These are phyloP conservation scores for Cephus nigrinus DNA, from an alignment of 2,888 invertebrate genomes.

Conservation along the genomic window DNA sequence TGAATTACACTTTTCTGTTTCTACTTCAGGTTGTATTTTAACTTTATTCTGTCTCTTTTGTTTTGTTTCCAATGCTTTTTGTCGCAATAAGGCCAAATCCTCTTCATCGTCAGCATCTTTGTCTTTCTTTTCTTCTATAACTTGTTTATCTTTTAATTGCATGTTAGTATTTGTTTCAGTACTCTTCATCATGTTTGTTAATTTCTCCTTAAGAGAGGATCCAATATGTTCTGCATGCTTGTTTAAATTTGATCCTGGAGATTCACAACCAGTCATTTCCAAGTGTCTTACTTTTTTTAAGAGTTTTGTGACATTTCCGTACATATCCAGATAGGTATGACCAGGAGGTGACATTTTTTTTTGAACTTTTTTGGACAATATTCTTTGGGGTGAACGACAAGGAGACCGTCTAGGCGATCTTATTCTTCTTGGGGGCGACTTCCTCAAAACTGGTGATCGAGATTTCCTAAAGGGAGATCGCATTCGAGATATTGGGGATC, in stretches of 20 bases:
- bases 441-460: slow-evolving; percentile 31
- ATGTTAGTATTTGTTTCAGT: slow-evolving; percentile 16
- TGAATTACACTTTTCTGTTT: slow-evolving; percentile 17
- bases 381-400: slow-evolving; percentile 16
- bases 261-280: slow-evolving; percentile 42
- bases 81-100: slow-evolving; percentile 51
- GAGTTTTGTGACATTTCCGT: slow-evolving; percentile 44
- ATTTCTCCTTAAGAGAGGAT: slow-evolving; percentile 57
- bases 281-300: slow-evolving; percentile 54
- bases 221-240: slow-evolving; percentile 41
- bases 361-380: background rate
- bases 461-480: slow-evolving; percentile 34
- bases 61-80: slow-evolving; percentile 58
- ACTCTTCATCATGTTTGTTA: slow-evolving; percentile 52
- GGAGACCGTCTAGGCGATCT: slow-evolving; percentile 19
- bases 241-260: slow-evolving; percentile 27
- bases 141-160: background rate
- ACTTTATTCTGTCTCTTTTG: slow-evolving; percentile 35
- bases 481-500: slow-evolving; percentile 24
- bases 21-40: slow-evolving; percentile 16
- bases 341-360: background rate
- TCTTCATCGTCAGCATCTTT: slow-evolving; percentile 49
- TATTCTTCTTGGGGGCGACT: background rate
- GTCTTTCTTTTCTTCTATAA: slow-evolving; percentile 11
- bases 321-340: slow-evolving; percentile 25